phyloP scores from a whole-genome alignment of 2,797 vertebrate genomes.

The Vultur gryphus region DNA sequence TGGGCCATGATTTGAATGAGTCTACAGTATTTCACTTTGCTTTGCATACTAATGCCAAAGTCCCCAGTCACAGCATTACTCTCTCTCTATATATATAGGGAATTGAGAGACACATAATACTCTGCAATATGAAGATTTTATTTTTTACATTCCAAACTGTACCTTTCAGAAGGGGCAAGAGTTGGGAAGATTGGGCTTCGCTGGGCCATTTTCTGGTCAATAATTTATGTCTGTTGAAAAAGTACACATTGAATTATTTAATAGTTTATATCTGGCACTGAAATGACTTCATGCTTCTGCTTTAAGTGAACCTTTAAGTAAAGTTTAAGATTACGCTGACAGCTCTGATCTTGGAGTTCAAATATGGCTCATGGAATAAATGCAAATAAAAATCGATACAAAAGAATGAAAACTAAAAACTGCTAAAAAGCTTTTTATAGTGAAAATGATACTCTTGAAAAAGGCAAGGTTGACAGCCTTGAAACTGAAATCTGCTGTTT shows the following conservation, averaged over 20 bases:
- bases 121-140: not conserved
- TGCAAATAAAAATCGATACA: not conserved
- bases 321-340: not conserved
- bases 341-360: not conserved
- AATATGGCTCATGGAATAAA: not conserved
- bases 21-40: not conserved
- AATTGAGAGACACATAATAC: not conserved
- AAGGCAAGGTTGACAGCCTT: not conserved
- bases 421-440: not conserved
- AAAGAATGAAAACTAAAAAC: not conserved
- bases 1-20: not conserved
- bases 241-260: slow-evolving; percentile 60
- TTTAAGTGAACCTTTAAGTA: not conserved
- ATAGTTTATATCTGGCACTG: slow-evolving; percentile 14
- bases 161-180: slow-evolving; percentile 76
- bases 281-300: slow-evolving; percentile 11
- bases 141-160: slow-evolving; percentile 18
- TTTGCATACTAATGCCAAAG: not conserved
- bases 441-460: not conserved
- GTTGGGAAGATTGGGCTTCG: slow-evolving; percentile 72
- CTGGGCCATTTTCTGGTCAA: slow-evolving; percentile 76
- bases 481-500: not conserved
- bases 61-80: not conserved
- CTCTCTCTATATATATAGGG: not conserved
- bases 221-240: slow-evolving; percentile 73